phyloP scores from a whole-genome alignment of 2,797 vertebrate genomes.

The Macropodus opercularis region DNA sequence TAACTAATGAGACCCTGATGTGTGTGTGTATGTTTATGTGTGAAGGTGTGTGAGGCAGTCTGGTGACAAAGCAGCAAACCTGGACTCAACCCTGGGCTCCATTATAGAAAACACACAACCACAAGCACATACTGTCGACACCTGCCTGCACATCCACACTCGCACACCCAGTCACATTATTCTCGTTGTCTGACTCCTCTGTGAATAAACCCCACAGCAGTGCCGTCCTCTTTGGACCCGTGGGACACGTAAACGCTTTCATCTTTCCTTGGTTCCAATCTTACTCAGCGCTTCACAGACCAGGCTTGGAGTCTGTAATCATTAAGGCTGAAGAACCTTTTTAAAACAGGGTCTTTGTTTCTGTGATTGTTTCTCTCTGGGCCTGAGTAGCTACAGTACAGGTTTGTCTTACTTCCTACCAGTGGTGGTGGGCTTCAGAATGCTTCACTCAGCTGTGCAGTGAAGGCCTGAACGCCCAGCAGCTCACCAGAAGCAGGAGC shows the following conservation, averaged over 20 bases:
- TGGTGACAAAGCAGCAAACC: slow-evolving; percentile 74
- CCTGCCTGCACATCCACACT: slow-evolving; percentile 25
- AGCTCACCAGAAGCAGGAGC: slow-evolving; percentile 53
- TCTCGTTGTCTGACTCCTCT: slow-evolving; percentile 29
- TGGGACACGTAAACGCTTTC: slow-evolving; percentile 22
- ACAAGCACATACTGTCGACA: slow-evolving; percentile 45
- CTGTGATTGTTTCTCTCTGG: slow-evolving; percentile 37
- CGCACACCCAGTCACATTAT: slow-evolving; percentile 15
- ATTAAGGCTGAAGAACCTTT: slow-evolving; percentile 65
- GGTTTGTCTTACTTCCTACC: slow-evolving; percentile 51
- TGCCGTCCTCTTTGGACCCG: slow-evolving; percentile 7
- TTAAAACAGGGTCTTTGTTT: slow-evolving; percentile 26
- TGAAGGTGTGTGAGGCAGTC: slow-evolving; percentile 64
- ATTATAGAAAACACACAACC: slow-evolving; percentile 53
- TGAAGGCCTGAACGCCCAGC: slow-evolving; percentile 26
- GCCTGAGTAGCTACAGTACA: slow-evolving; percentile 71
- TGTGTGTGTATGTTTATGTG: slow-evolving; percentile 19
- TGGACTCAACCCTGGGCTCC: slow-evolving; percentile 56
- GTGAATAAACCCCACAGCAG: slow-evolving; percentile 25
- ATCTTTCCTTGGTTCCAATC: slow-evolving; percentile 26
- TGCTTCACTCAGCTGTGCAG: slow-evolving; percentile 34
- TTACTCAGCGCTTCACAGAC: slow-evolving; percentile 34
- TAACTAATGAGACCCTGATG: slow-evolving; percentile 39
- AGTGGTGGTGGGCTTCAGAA: slow-evolving; percentile 26
- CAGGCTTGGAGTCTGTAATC: slow-evolving; percentile 27